Percentiles rank a stretch among this genome's conserved stretches.
These are phyloP conservation scores for Euschistus heros DNA, from an alignment of 1,140 invertebrate species.

Conservation along the genomic window DNA sequence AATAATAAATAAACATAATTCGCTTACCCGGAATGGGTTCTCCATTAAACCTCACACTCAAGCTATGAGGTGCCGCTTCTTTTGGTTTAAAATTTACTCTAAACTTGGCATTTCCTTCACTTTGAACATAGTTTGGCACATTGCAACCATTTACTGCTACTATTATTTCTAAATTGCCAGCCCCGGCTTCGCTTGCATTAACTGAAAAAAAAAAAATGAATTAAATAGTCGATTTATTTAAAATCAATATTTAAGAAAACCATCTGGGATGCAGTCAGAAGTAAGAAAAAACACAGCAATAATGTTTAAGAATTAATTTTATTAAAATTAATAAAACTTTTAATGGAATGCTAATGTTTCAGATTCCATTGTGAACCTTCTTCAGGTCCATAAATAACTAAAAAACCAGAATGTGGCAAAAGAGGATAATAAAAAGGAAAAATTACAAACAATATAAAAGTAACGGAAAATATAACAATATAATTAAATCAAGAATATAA, in stretches of 20 bases:
- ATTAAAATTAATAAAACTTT: too few species aligned
- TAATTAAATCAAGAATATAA: too few species aligned
- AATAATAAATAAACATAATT: neutral
- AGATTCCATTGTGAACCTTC: too few species aligned
- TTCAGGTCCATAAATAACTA: too few species aligned
- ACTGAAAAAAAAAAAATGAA: slow-evolving; percentile 40
- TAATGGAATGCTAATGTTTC: too few species aligned
- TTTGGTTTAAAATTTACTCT: slow-evolving; percentile 94
- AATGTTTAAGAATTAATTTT: neutral
- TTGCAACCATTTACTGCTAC: slow-evolving; percentile 95
- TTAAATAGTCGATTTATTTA: neutral
- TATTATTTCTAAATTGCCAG: slow-evolving; percentile 94
- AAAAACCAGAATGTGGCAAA: too few species aligned
- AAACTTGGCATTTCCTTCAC: slow-evolving; percentile 92
- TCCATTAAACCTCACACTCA: slow-evolving; percentile 92
- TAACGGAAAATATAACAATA: too few species aligned
- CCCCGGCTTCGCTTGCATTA: slow-evolving; percentile 70
- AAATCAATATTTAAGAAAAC: neutral
- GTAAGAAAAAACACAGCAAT: neutral
- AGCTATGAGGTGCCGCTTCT: slow-evolving; percentile 73
- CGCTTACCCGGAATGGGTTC: slow-evolving; percentile 72
- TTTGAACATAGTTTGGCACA: slow-evolving; percentile 96
- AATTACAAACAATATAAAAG: too few species aligned
- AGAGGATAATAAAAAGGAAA: too few species aligned
- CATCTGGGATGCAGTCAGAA: neutral